Base-by-base conservation (phyloP, 2,888 invertebrate species). In the Nomada fucata region DNA sequence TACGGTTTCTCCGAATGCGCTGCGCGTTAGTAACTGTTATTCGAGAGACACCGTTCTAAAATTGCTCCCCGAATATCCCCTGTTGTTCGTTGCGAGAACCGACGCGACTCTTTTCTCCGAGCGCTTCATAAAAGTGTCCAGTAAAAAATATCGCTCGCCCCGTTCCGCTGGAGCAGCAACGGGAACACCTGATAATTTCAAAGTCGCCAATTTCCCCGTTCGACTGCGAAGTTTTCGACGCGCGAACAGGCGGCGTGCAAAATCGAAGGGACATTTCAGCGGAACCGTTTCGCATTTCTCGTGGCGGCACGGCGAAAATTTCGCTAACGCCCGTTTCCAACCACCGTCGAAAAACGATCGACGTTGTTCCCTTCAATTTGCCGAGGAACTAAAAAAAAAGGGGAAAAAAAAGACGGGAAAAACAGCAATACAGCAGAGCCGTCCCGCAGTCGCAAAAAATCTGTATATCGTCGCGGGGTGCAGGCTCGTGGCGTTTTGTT, bases 281-380 rank as follows among this genome's bases (percentile, higher is more conserved):
- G 1, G 3, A 3, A 36, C 11, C 29, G 15, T 47, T 13, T 57
- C 20, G 13, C 20, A 69, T 59, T 47, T 47, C 29, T 4, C 57
- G 3, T 26, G 29, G 13, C 29, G 65, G 3, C 13, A 11, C n/a
- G n/a, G 5, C 11, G 36, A 29, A 47, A 70, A 60, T 70, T 70
- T 70, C 47, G 15, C n/a, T 47, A 59, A 20, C 70, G 29, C 15
- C 13, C n/a, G n/a, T 18, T 64, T 50, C 36, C 18, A 5, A 26
- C 42, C 68, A 20, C 36, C 15, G n/a, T 13, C 47, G 57, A 47
- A 69, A 69, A 57, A 44, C 52, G 69, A 59, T 59, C 59, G n/a
- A n/a, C n/a, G 57, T 59, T 52, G 29, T 65, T 65, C 59, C 47
- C 59, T 59, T n/a, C 47, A 59, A 59, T 70, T 59, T 59, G n/a